phyloP scores from a whole-genome alignment of 1,140 invertebrate genomes.

The Sarcophaga bullata region DNA sequence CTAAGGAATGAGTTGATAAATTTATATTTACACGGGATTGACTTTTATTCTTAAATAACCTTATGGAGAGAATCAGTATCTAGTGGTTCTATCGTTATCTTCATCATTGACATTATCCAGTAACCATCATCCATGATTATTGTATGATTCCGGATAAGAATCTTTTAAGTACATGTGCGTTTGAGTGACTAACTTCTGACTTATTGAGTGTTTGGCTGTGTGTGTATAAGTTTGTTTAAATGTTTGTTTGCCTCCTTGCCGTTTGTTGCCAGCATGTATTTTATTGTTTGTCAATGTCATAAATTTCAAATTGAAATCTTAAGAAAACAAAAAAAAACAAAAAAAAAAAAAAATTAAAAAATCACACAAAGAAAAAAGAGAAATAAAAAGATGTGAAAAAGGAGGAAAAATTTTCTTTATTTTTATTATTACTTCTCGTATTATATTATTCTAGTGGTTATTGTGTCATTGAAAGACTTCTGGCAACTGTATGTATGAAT shows the following conservation, averaged over 20 bases:
- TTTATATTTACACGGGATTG: conserved; percentile 35
- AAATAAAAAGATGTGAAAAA: background rate
- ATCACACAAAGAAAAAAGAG: background rate
- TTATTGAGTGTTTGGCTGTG: background rate
- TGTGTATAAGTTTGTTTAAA: background rate
- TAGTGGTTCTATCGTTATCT: conserved; percentile 26
- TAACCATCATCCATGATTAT: conserved; percentile 10
- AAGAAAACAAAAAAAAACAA: background rate
- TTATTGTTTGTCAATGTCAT: conserved; percentile 41
- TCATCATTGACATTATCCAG: conserved; percentile 25
- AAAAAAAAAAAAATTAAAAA: background rate
- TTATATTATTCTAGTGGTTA: background rate
- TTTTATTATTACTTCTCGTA: conserved; percentile 30
- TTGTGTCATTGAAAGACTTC: conserved; percentile 18
- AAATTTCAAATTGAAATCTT: conserved; percentile 38
- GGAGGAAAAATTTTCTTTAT: background rate
- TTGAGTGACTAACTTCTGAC: no score
- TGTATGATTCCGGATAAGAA: background rate
- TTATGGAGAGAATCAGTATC: conserved; percentile 30
- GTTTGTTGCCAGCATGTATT: conserved; percentile 28
- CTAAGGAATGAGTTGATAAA: conserved; percentile 34
- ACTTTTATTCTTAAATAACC: conserved; percentile 36
- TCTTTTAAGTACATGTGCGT: background rate
- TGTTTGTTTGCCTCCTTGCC: background rate
- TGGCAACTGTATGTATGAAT: background rate